Evolutionary conservation across 2,797 vertebrate species (phyloP).

Genomic region (Psittacula echo): DNA sequence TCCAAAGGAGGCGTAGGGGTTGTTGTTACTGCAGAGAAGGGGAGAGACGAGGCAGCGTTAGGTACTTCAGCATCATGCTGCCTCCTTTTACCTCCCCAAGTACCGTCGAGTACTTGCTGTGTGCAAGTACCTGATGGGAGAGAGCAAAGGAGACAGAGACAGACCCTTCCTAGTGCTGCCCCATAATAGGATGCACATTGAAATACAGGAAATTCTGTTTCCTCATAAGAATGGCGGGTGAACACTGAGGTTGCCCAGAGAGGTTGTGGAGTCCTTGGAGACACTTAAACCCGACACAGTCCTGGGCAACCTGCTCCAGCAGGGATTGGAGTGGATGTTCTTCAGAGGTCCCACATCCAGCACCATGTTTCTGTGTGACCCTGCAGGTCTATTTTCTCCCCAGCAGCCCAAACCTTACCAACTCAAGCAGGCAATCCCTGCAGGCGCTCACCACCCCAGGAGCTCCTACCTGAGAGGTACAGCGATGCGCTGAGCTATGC

Average conservation of each 20-base stretch:
- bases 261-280: background rate
- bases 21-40: constrained; percentile 64
- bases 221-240: background rate
- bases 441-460: background rate
- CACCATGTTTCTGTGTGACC: background rate
- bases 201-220: background rate
- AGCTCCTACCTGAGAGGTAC: background rate
- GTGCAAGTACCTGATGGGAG: background rate
- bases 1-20: constrained; percentile 76
- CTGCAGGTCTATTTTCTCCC: background rate
- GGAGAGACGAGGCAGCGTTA: background rate
- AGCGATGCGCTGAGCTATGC: accelerated
- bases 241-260: background rate
- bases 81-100: background rate
- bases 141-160: background rate
- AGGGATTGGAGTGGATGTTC: background rate
- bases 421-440: background rate
- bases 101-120: background rate
- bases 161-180: background rate
- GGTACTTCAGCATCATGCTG: background rate
- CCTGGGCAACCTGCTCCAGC: background rate
- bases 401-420: background rate
- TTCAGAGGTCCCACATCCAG: background rate
- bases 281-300: background rate
- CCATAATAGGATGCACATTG: too few species aligned